Evolutionary conservation across 2,888 invertebrate species (phyloP).

Genomic region (Epistrophe eligans): DNA sequence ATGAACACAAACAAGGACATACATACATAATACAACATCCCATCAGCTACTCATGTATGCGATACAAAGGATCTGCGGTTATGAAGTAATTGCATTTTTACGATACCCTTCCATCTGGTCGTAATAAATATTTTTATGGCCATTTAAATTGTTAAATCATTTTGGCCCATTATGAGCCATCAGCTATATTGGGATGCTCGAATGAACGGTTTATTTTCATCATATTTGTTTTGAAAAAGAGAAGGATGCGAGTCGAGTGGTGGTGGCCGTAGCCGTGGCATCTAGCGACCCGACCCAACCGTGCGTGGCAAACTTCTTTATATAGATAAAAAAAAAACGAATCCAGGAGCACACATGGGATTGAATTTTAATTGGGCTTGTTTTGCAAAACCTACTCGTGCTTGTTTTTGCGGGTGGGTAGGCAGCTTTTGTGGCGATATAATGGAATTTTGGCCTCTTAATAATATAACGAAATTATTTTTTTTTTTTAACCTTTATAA

Average conservation of each 20-base stretch:
- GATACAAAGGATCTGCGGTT: conserved; percentile 57
- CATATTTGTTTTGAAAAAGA: neutral
- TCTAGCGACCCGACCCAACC: neutral
- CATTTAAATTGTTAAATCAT: conserved; percentile 75
- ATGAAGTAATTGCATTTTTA: conserved; percentile 74
- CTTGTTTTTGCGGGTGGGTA: conserved; percentile 25
- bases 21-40: neutral
- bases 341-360: neutral
- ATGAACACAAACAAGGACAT: too few species aligned
- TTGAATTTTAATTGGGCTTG: conserved; percentile 59
- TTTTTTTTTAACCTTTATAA: conserved; percentile 1
- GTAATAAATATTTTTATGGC: conserved; percentile 74
- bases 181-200: conserved; percentile 25
- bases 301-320: conserved; percentile 28
- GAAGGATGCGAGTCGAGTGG: neutral
- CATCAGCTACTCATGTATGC: conserved; percentile 11
- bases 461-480: conserved; percentile 10
- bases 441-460: conserved; percentile 54
- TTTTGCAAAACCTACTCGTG: conserved; percentile 30
- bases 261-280: neutral
- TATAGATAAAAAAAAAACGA: conserved; percentile 6
- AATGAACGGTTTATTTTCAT: conserved; percentile 35
- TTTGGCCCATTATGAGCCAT: conserved; percentile 66
- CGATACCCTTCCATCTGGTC: conserved; percentile 71
- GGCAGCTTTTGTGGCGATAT: conserved; percentile 44